Percentiles rank a stretch among this genome's conserved stretches.
phyloP scores from a whole-genome alignment of 1,140 invertebrate genomes.

The Trypoxylus dichotomus region DNA sequence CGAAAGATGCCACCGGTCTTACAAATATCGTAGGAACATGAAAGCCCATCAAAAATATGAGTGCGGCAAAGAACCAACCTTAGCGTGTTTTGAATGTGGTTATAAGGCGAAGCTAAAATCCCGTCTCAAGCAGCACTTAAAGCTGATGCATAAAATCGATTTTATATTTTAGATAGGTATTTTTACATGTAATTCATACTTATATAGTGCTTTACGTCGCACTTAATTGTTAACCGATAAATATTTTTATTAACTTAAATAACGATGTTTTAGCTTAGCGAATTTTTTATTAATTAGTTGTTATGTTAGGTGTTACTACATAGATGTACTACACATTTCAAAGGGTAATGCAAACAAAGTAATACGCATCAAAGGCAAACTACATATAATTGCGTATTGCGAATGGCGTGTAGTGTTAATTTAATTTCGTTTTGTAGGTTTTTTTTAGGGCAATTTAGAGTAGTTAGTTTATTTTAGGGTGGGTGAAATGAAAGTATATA shows the following conservation, averaged over 20 bases:
- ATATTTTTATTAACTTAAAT: slow-evolving; percentile 23
- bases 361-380: background rate
- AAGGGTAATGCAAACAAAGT: background rate
- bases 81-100: slow-evolving; percentile 43
- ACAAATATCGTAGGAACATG: slow-evolving; percentile 51
- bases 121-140: slow-evolving; percentile 22
- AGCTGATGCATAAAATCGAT: slow-evolving; percentile 28
- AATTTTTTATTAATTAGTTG: slow-evolving; percentile 9
- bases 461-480: too few species aligned
- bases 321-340: background rate
- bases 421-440: too few species aligned
- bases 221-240: background rate
- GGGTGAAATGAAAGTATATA: too few species aligned
- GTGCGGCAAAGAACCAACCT: slow-evolving; percentile 62
- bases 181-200: background rate
- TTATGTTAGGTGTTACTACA: background rate
- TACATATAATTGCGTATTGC: too few species aligned
- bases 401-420: too few species aligned
- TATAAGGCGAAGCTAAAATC: slow-evolving; percentile 30
- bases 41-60: slow-evolving; percentile 69
- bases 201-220: background rate
- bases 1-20: slow-evolving; percentile 31
- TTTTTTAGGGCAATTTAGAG: too few species aligned
- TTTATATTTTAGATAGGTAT: background rate
- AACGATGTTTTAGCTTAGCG: background rate